Conservation (phyloP, 2,888 invertebrate genomes). For the Catocala fraxini region DNA sequence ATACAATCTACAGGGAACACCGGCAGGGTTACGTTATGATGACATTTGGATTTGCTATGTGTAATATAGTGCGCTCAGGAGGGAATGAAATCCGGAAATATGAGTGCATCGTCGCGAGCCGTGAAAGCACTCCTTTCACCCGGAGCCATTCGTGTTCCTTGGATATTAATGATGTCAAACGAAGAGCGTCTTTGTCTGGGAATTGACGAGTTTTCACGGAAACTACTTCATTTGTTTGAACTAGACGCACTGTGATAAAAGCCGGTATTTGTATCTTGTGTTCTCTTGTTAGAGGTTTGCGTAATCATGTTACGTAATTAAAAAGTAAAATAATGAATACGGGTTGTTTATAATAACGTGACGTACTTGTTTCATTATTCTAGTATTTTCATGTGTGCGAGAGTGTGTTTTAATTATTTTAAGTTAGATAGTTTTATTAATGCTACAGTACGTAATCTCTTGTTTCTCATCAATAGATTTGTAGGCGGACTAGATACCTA, state of each 20-base stretch:
- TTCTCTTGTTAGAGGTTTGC: slow-evolving; percentile 11
- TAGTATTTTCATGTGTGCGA: neutral
- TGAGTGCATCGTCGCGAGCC: slow-evolving; percentile 66
- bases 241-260: slow-evolving; percentile 44
- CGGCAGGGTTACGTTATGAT: slow-evolving; percentile 72
- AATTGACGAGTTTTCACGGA: slow-evolving; percentile 62
- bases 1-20: slow-evolving; percentile 75
- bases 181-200: slow-evolving; percentile 62
- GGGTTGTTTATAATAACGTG: slow-evolving; percentile 2
- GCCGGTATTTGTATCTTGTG: slow-evolving; percentile 27
- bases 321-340: slow-evolving; percentile 7
- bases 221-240: slow-evolving; percentile 57
- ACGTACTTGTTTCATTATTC: slow-evolving; percentile 5
- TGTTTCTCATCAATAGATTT: too few species aligned
- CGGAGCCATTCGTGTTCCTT: slow-evolving; percentile 57
- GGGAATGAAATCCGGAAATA: slow-evolving; percentile 73
- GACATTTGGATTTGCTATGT: slow-evolving; percentile 69
- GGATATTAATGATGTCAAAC: slow-evolving; percentile 69
- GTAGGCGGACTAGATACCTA: too few species aligned
- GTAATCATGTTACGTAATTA: slow-evolving; percentile 7
- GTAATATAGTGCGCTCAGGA: slow-evolving; percentile 64
- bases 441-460: too few species aligned
- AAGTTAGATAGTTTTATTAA: too few species aligned
- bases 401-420: neutral
- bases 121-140: slow-evolving; percentile 59